These are phyloP conservation scores for Nomada ruficornis DNA, from an alignment of 2,888 invertebrate genomes.

Conservation along the genomic window DNA sequence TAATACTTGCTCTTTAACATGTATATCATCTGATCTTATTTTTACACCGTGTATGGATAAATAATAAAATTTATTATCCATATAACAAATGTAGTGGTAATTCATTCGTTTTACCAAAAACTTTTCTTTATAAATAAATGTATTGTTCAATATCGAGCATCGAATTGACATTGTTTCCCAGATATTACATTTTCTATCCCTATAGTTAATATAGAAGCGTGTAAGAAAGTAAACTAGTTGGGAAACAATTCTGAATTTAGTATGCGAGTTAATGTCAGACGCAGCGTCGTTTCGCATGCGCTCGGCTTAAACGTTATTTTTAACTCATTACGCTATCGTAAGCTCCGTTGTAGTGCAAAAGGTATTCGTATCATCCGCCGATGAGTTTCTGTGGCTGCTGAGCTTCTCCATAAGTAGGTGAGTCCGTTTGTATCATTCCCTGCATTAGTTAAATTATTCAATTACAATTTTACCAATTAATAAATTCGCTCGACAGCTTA, in stretches of 20 bases:
- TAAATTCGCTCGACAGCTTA: conserved; percentile 9
- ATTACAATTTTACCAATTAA: conserved; percentile 13
- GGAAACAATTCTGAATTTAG: conserved; percentile 23
- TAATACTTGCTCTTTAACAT: conserved; percentile 66
- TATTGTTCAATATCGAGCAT: no score
- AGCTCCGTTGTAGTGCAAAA: conserved; percentile 51
- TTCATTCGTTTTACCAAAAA: conserved; percentile 7
- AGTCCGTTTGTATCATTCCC: conserved; percentile 24
- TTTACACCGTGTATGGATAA: conserved; percentile 70
- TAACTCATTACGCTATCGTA: conserved; percentile 59
- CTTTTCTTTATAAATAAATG: background rate
- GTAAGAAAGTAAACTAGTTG: background rate
- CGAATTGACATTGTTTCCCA: background rate
- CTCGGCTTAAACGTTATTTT: conserved; percentile 62
- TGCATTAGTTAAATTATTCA: background rate
- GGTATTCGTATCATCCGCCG: conserved; percentile 35
- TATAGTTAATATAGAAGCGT: background rate
- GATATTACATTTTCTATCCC: background rate
- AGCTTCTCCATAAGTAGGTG: conserved; percentile 37
- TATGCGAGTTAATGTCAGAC: conserved; percentile 13
- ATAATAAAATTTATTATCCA: conserved; percentile 71
- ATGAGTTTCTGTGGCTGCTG: conserved; percentile 23
- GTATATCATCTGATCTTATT: conserved; percentile 69
- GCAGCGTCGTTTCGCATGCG: conserved; percentile 50
- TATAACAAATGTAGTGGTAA: conserved; percentile 21